Conservation (phyloP, 2,888 invertebrate genomes). For the Spialia ferax region DNA sequence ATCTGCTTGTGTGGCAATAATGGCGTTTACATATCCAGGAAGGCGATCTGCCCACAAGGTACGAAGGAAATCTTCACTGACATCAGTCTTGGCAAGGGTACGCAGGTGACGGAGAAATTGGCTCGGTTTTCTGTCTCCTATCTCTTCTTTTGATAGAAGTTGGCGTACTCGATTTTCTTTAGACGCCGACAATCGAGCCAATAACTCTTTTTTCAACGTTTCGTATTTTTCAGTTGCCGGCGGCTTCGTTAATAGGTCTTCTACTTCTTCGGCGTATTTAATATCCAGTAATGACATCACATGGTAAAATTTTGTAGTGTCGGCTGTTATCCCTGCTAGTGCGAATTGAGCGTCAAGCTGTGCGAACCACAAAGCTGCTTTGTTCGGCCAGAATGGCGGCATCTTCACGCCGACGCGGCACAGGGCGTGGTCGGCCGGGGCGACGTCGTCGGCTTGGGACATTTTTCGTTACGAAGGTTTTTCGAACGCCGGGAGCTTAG, state of each 20-base stretch:
- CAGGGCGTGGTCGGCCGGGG: not conserved
- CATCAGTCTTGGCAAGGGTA: not conserved
- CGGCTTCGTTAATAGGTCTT: constrained; percentile 8
- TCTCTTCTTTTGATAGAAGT: constrained; percentile 5
- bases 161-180: constrained; percentile 15
- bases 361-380: constrained; percentile 14
- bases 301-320: constrained; percentile 6
- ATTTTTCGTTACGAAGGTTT: not conserved
- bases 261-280: constrained; percentile 1
- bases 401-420: not conserved
- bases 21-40: not conserved
- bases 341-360: constrained; percentile 13
- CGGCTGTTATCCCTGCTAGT: not conserved
- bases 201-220: constrained; percentile 14
- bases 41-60: not conserved
- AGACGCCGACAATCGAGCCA: constrained; percentile 7
- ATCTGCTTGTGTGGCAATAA: constrained; percentile 11
- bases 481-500: not conserved
- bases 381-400: constrained; percentile 18
- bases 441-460: not conserved
- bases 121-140: constrained; percentile 14
- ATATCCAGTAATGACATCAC: not conserved
- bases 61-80: not conserved
- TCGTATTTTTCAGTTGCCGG: constrained; percentile 2
- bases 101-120: constrained; percentile 12